These are phyloP conservation scores for Limonius californicus DNA, from an alignment of 1,140 invertebrate species.

Conservation along the genomic window DNA sequence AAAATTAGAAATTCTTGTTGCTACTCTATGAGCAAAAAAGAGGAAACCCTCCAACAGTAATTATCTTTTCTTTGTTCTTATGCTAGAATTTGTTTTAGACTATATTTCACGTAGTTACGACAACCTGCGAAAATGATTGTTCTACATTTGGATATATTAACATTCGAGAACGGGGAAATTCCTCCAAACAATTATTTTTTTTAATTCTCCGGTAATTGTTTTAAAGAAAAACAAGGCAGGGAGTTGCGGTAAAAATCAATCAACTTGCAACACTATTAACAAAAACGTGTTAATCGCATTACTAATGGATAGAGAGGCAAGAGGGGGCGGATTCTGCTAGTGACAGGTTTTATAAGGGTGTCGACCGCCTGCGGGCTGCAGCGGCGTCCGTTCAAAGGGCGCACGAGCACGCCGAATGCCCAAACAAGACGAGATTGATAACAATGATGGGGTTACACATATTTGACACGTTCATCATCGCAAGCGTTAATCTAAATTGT, in stretches of 20 bases:
- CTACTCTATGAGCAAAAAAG: no score
- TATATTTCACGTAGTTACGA: no score
- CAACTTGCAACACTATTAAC: constrained; percentile 26
- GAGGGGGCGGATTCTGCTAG: constrained; percentile 24
- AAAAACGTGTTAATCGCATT: constrained; percentile 39
- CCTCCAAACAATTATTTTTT: neutral
- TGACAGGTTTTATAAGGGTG: constrained; percentile 39
- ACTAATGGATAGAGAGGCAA: constrained; percentile 20
- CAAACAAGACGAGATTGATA: constrained; percentile 22
- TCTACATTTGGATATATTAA: no score
- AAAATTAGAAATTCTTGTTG: no score
- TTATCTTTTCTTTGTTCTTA: no score
- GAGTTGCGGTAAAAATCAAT: constrained; percentile 17
- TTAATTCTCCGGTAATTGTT: no score
- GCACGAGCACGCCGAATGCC: neutral
- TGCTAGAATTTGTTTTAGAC: no score
- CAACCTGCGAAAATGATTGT: no score
- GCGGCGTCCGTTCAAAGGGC: constrained; percentile 21
- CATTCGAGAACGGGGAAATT: no score
- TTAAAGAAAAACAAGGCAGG: neutral
- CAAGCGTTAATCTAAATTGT: no score
- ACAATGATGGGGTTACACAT: constrained; percentile 2
- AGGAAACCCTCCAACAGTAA: no score
- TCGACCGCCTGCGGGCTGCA: constrained; percentile 31
- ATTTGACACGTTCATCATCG: no score